Evolutionary conservation across 2,113 vertebrate genomes (phyloP), one percentile per base, ranked within the genome.

Genomic region (Sander lucioperca): DNA sequence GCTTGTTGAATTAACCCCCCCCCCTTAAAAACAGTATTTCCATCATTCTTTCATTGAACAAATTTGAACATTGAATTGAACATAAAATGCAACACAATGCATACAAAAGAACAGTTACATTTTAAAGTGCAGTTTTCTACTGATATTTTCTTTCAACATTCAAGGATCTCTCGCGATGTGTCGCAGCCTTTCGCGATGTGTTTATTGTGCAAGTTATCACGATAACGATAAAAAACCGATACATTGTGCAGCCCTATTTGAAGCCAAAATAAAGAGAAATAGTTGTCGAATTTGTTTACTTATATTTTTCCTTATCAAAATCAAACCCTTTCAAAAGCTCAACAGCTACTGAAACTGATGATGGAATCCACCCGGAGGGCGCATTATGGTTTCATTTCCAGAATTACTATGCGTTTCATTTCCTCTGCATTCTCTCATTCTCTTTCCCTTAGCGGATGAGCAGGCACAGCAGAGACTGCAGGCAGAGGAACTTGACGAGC

Each of bases 401-500:
- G 50, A 68, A 39, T 48, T 5, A 4, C n/a, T 27, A 16, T 51
- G 39, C 6, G 0, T 43, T 62, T 5, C 43, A 51, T 58, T 48
- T 51, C 19, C 3, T 76, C 10, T 77, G 9, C 27, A 7, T 67
- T 6, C 10, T 36, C 7, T 69, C 30, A 12, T 50, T 56, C 25
- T 76, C 27, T 70, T 39, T 50, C 39, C 36, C 61, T 68, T 36
- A 99, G 98, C 98, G 78, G 97, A 98, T 86, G 96, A 99, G 76
- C 96, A 98, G 78, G 96, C 97, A 48, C 94, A 95, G 88, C 96
- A 95, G 92, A 96, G 98, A 83, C 95, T 94, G 15, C 95, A 95
- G 54, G 96, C 96, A 69, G 96, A 97, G 89, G 97, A 99, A 90
- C 95, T 95, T 1, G 98, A 99, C 73, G 94, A 96, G 70, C 94